Conservation (phyloP, 1,140 invertebrate species). For the Drosophila aff. region DNA sequence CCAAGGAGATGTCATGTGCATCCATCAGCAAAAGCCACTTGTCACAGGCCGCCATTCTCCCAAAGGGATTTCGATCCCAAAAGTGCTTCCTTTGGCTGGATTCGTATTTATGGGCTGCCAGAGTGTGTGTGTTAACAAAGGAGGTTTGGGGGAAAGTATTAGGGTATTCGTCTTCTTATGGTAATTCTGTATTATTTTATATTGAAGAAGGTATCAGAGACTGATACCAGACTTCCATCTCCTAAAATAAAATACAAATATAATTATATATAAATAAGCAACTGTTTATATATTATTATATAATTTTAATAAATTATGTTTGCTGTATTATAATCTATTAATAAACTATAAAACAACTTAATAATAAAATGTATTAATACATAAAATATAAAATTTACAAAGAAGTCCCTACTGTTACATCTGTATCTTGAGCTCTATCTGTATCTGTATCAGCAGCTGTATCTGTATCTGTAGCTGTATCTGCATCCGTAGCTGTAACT, state of each 20-base stretch:
- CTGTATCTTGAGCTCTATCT: no score
- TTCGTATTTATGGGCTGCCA: neutral
- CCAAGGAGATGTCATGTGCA: neutral
- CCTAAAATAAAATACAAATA: no score
- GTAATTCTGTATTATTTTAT: neutral
- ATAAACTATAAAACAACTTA: neutral
- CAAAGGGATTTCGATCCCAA: slow-evolving; percentile 4
- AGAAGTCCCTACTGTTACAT: no score
- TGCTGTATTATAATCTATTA: neutral
- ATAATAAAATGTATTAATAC: neutral
- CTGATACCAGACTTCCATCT: no score
- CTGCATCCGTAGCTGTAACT: neutral
- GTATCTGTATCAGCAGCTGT: neutral
- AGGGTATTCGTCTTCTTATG: neutral
- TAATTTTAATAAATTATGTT: no score
- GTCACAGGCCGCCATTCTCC: neutral
- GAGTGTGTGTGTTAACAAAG: neutral
- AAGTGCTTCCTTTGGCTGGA: neutral
- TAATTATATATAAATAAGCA: no score
- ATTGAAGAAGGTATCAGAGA: no score
- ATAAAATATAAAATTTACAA: neutral
- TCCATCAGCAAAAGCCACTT: slow-evolving; percentile 2
- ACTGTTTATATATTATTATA: no score
- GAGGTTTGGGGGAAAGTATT: neutral
- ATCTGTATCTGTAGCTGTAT: neutral